phyloP scores from a whole-genome alignment of 2,888 invertebrate species.

The Tipula unca region DNA sequence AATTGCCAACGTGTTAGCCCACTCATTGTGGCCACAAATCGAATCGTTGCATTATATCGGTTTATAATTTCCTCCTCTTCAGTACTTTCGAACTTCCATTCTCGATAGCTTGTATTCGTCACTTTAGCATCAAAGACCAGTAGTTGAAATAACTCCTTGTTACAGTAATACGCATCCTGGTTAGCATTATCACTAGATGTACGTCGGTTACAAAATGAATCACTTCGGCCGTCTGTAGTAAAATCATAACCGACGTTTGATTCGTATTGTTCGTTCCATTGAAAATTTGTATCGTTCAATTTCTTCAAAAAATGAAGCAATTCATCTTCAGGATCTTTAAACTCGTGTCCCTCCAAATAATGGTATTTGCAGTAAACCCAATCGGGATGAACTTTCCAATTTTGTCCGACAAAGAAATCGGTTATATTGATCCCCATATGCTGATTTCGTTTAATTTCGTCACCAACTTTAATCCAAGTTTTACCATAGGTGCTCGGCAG shows the following conservation, averaged over 20 bases:
- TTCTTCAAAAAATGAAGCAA: conserved; percentile 64
- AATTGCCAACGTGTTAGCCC: conserved; percentile 84
- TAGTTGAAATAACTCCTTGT: conserved; percentile 74
- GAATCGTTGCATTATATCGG: conserved; percentile 61
- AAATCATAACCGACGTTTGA: conserved; percentile 26
- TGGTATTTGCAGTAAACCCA: conserved; percentile 89
- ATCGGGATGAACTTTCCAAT: conserved; percentile 75
- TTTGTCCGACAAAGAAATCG: conserved; percentile 60
- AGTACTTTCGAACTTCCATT: conserved; percentile 46
- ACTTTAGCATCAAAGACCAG: conserved; percentile 80
- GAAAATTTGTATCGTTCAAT: conserved; percentile 51
- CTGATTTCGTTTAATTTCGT: conserved; percentile 61
- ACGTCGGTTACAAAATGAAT: conserved; percentile 55
- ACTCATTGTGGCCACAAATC: conserved; percentile 82
- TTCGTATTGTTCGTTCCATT: conserved; percentile 56
- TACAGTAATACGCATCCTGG: conserved; percentile 71
- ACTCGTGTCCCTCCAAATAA: conserved; percentile 69
- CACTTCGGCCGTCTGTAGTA: conserved; percentile 23
- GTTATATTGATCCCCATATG: conserved; percentile 61
- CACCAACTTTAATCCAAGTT: conserved; percentile 55
- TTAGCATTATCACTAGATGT: too few species aligned
- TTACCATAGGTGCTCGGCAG: conserved; percentile 67
- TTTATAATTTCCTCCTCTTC: conserved; percentile 50
- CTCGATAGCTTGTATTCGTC: conserved; percentile 50
- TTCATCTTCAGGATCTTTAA: conserved; percentile 63